Conservation (phyloP, 1,140 invertebrate species). For the Pogonognathellus flavescens region DNA sequence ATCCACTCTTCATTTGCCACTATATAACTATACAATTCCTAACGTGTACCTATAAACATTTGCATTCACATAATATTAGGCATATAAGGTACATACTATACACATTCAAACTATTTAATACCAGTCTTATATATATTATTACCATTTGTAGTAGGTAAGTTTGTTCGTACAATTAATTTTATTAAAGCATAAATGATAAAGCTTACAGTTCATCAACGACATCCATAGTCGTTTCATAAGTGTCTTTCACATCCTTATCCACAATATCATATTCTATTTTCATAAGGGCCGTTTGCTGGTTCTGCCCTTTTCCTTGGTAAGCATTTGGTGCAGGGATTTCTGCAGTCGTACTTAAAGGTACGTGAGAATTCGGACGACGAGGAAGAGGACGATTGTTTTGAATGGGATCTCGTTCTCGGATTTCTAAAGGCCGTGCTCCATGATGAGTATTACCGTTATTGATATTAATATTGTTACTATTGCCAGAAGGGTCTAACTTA, state of each 20-base stretch:
- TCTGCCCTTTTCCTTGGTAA: not conserved
- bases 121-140: too few species aligned
- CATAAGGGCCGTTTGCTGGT: not conserved
- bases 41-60: too few species aligned
- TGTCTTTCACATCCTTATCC: slow-evolving; percentile 24
- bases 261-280: slow-evolving; percentile 44
- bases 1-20: too few species aligned
- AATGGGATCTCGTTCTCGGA: not conserved
- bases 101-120: too few species aligned
- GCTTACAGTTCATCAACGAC: slow-evolving; percentile 14
- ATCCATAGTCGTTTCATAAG: slow-evolving; percentile 48
- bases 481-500: not conserved
- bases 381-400: not conserved
- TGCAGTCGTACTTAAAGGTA: not conserved
- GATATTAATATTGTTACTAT: not conserved
- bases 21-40: too few species aligned
- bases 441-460: not conserved
- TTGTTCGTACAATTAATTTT: too few species aligned
- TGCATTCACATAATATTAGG: too few species aligned
- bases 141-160: too few species aligned
- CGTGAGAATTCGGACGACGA: not conserved
- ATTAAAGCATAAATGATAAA: too few species aligned
- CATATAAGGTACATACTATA: too few species aligned
- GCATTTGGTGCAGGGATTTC: too few species aligned
- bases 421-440: slow-evolving; percentile 1